These are phyloP conservation scores for Lathamus discolor DNA, from an alignment of 2,113 vertebrate species.

Conservation along the genomic window DNA sequence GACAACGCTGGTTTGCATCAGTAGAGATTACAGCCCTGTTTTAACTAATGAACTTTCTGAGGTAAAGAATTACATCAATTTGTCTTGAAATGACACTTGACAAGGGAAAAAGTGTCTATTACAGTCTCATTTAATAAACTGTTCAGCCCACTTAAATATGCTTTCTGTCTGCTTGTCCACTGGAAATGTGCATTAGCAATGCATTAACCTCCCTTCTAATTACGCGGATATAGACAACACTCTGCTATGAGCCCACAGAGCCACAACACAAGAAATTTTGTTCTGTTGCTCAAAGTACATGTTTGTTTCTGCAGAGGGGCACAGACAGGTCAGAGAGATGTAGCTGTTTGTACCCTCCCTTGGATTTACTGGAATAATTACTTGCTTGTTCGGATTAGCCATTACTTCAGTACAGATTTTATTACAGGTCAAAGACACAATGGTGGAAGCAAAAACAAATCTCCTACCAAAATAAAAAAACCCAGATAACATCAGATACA, in stretches of 20 bases:
- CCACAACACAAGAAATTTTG: neutral
- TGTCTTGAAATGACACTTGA: neutral
- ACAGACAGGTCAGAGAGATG: neutral
- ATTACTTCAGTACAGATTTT: slow-evolving; percentile 28
- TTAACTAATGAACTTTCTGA: neutral
- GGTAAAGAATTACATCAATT: neutral
- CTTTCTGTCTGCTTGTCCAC: neutral
- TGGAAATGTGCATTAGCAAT: slow-evolving; percentile 1
- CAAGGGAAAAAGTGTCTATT: neutral
- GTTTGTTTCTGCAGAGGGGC: neutral
- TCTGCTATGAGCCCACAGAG: neutral
- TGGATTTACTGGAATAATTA: slow-evolving; percentile 17
- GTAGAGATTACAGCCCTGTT: neutral
- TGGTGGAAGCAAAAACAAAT: neutral
- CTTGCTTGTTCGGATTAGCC: neutral
- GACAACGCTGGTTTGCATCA: neutral
- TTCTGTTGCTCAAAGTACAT: neutral
- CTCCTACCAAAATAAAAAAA: slow-evolving; percentile 24
- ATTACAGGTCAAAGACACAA: slow-evolving; percentile 8
- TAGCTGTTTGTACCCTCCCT: neutral
- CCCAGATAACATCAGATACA: neutral
- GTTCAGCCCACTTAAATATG: neutral
- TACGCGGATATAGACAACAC: neutral
- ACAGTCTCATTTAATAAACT: slow-evolving; percentile 17
- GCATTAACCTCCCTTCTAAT: slow-evolving; percentile 22